phyloP scores from a whole-genome alignment of 2,113 vertebrate genomes.

The Corvus cornix region DNA sequence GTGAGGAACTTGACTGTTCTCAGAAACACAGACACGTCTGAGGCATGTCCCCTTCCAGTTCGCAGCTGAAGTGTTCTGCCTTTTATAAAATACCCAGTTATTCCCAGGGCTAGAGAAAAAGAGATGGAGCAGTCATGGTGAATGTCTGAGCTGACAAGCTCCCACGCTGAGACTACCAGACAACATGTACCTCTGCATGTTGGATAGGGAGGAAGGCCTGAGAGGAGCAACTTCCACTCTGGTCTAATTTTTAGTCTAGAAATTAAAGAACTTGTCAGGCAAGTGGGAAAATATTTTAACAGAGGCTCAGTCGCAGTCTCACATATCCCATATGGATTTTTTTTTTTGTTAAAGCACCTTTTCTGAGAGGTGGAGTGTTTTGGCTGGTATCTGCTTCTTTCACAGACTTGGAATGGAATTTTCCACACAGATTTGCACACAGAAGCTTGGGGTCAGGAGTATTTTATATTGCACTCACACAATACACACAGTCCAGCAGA shows the following conservation, averaged over 20 bases:
- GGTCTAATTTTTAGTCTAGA: not conserved
- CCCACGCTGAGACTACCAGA: no score
- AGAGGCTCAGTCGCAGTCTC: not conserved
- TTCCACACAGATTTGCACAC: not conserved
- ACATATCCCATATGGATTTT: not conserved
- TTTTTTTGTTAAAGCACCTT: not conserved
- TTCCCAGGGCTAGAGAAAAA: not conserved
- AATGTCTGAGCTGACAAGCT: not conserved
- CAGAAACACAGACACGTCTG: not conserved
- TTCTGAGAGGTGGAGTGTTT: not conserved
- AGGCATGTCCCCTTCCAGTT: not conserved
- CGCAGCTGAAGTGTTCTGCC: not conserved
- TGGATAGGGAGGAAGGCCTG: not conserved
- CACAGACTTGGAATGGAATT: not conserved
- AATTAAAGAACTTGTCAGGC: not conserved
- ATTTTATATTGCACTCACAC: not conserved
- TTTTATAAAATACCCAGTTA: not conserved
- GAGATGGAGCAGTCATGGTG: not conserved
- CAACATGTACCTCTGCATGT: accelerated
- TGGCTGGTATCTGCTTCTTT: not conserved
- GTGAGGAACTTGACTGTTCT: not conserved
- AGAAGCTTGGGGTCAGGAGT: not conserved
- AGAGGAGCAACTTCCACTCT: not conserved
- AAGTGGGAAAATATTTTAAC: not conserved
- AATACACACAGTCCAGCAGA: not conserved